Base-by-base conservation (phyloP, 2,113 vertebrate species). In the Oreochromis aureus region DNA sequence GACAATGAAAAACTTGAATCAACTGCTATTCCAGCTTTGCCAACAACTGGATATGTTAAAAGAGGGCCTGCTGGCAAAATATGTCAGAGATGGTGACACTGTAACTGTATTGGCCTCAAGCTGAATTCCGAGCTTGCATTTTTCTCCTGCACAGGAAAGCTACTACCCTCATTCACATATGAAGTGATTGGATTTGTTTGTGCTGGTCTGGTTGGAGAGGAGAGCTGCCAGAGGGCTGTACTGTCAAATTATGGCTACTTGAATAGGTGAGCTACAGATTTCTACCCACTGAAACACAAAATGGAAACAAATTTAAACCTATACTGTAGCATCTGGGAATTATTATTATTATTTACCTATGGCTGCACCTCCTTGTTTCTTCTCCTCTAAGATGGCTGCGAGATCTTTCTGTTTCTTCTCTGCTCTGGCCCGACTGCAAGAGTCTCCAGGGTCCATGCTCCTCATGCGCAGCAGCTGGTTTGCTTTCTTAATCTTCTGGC, bases 401-500 rank as follows among this genome's bases (percentile, higher is more conserved):
- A 99, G 96, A 88, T 99, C 98, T 91, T 97, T 99, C 89, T 97
- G 96, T 56, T 93, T 96, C 94, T 71, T 93, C 95, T 97, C 88
- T 16, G 94, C 92, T 91, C 95, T 95, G 46, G 94, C 32, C 30
- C 95, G 96, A 86, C 80, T 90, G 81, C 95, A 93, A 2, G 95
- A 86, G 69, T 97, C 98, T 18, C 98, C 98, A 19, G 97, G 93
- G 86, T 99, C 98, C 78, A 98, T 97, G 92, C 96, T 98, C 94
- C 95, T 98, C 95, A 98, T 98, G 92, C 98, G 98, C 86, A 99
- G 94, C 91, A 99, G 97, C 81, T 99, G 98, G 83, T 99, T 99
- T 78, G 98, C 98, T 90, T 97, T 99, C 96, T 98, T 99, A 91
- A 99, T 99, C 96, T 99, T 99, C 95, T 99, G 98, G 89, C 98